Base-by-base conservation (phyloP, 1,140 invertebrate species). In the Procambarus clarkii region DNA sequence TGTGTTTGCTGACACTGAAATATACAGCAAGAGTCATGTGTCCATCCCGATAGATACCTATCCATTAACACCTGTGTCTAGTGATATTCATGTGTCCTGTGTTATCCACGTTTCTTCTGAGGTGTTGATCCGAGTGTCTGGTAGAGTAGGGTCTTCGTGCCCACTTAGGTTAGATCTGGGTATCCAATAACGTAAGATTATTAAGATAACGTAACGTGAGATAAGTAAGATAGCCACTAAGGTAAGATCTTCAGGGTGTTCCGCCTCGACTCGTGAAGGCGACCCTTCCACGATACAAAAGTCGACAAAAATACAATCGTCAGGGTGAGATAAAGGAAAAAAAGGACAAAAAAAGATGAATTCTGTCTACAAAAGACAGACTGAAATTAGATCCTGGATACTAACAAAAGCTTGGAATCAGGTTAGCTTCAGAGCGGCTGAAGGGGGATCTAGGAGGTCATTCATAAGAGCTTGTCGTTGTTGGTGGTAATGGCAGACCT, bases 351-450 rank as follows among this genome's bases (percentile, higher is more conserved):
- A 79, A 79, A 64, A 45, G 58, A 76, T n/a, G 50, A 87, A 60
- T 45, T 86, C 74, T n/a, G 79, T 46, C 86, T 79, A 87, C 86
- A 87, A 79, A 87, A 79, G 86, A 76, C 44, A 58, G 48, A 87
- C 76, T 87, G 86, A 87, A 87, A 87, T 87, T 87, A 87, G 86
- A 87, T 87, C 76, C 76, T 78, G 86, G 76, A 87, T 58, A 87
- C 46, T 45, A 8, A 87, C 86, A 87, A 87, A 60, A 50, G 58
- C 74, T 15, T 4, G 44, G 54, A 74, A 44, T 46, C 24, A 46
- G 60, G 64, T 24, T 34, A 64, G 24, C 82, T 24, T 18, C n/a
- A 69, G 82, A 71, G 18, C 3, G 11, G 69, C 60, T 24, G 34
- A 50, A 82, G 82, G n/a, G 44, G 54, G 46, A 34, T 34, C 34